Evolutionary conservation across 1,140 invertebrate species (phyloP).

Genomic region (Heliothis virescens): DNA sequence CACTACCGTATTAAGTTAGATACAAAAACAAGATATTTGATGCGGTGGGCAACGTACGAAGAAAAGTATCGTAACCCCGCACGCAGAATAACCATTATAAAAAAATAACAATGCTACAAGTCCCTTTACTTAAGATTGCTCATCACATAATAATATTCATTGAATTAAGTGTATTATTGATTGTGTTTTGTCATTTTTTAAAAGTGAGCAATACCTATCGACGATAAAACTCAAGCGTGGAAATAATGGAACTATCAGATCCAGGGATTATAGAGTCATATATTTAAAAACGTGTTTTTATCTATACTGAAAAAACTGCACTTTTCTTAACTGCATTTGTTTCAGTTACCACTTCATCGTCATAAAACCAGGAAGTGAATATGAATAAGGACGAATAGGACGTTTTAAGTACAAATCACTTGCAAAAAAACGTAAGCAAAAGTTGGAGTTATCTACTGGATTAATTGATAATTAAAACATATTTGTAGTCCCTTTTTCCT

Average conservation of each 20-base stretch:
- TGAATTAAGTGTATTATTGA: background rate
- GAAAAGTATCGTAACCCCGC: slow-evolving; percentile 17
- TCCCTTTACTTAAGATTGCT: background rate
- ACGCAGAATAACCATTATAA: slow-evolving; percentile 5
- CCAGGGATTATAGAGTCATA: background rate
- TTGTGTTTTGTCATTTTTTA: background rate
- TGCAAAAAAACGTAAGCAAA: background rate
- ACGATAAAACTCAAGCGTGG: too few relatives aligned
- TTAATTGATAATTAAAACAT: background rate
- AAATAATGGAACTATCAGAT: background rate
- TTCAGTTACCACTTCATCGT: background rate
- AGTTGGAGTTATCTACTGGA: background rate
- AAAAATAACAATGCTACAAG: background rate
- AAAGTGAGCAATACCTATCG: background rate
- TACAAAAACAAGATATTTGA: background rate
- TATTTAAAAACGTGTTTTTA: background rate
- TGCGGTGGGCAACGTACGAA: slow-evolving; percentile 20
- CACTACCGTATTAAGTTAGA: slow-evolving; percentile 18
- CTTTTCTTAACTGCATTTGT: background rate
- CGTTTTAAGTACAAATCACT: background rate
- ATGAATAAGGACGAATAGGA: background rate
- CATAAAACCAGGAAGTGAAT: background rate
- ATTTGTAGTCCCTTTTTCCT: background rate
- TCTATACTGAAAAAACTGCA: background rate
- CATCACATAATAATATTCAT: background rate